Evolutionary conservation across 2,888 invertebrate genomes (phyloP).

Genomic region (Cataglyphis altisquamis): DNA sequence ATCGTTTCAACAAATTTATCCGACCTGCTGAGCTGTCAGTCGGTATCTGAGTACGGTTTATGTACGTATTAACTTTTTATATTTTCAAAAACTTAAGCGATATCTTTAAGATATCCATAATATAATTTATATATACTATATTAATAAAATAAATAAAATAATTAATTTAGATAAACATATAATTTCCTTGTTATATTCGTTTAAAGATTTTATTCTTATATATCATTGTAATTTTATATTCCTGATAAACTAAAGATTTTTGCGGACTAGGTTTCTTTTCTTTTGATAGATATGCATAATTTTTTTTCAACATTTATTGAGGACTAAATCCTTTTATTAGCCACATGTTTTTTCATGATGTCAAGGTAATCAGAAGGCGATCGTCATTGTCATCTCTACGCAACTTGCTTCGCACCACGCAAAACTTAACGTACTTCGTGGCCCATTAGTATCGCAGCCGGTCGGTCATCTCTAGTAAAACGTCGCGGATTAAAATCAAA

Average conservation of each 20-base stretch:
- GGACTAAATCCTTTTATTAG: background rate
- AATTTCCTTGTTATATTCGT: background rate
- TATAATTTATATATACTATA: background rate
- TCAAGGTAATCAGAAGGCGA: background rate
- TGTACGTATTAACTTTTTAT: background rate
- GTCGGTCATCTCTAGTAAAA: constrained; percentile 23
- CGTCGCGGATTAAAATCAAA: constrained; percentile 62
- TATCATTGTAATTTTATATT: background rate
- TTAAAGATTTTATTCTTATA: background rate
- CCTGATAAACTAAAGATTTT: background rate
- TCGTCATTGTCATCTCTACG: background rate
- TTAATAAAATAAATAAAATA: background rate
- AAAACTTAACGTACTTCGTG: constrained; percentile 23
- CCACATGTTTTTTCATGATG: background rate
- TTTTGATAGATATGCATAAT: background rate
- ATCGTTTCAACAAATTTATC: constrained; percentile 35
- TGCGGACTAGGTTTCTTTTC: background rate
- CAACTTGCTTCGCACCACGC: background rate
- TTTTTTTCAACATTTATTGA: background rate
- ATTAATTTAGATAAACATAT: background rate
- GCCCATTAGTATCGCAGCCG: constrained; percentile 45
- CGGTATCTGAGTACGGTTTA: background rate
- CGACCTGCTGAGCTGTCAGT: background rate
- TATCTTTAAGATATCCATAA: background rate
- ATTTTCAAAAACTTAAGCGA: background rate